phyloP scores from a whole-genome alignment of 2,888 invertebrate species.

The Himalopsyche anomala region DNA sequence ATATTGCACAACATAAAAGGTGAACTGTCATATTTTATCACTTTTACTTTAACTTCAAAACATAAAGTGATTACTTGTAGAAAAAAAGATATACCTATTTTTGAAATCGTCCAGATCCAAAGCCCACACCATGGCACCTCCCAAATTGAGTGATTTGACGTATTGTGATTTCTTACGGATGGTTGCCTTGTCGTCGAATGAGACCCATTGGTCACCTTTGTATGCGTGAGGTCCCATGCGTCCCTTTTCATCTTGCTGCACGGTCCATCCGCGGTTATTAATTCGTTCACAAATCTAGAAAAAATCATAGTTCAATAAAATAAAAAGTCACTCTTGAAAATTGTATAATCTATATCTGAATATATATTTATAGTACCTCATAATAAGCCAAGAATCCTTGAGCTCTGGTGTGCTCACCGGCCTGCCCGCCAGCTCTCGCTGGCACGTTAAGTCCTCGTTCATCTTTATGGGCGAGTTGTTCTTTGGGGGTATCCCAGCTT shows the following conservation, averaged over 20 bases:
- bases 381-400: conserved; percentile 93
- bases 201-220: conserved; percentile 93
- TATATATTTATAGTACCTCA: conserved; percentile 76
- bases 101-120: conserved; percentile 92
- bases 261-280: conserved; percentile 85
- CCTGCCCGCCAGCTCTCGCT: conserved; percentile 86
- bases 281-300: conserved; percentile 88
- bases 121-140: conserved; percentile 95
- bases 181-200: conserved; percentile 89
- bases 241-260: conserved; percentile 85
- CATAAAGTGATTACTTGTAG: too few species aligned
- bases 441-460: conserved; percentile 84
- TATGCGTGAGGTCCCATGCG: conserved; percentile 93
- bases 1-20: too few species aligned
- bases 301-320: background rate
- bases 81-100: conserved; percentile 73
- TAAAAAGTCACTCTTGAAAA: background rate
- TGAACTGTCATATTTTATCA: too few species aligned
- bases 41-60: too few species aligned
- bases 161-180: conserved; percentile 88
- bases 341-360: background rate
- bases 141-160: conserved; percentile 85
- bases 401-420: conserved; percentile 90
- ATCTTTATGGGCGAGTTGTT: conserved; percentile 75
- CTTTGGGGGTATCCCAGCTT: conserved; percentile 67